Evolutionary conservation across 1,140 invertebrate species (phyloP), one percentile per base, ranked within the genome.

Genomic region (Tenebrio molitor): DNA sequence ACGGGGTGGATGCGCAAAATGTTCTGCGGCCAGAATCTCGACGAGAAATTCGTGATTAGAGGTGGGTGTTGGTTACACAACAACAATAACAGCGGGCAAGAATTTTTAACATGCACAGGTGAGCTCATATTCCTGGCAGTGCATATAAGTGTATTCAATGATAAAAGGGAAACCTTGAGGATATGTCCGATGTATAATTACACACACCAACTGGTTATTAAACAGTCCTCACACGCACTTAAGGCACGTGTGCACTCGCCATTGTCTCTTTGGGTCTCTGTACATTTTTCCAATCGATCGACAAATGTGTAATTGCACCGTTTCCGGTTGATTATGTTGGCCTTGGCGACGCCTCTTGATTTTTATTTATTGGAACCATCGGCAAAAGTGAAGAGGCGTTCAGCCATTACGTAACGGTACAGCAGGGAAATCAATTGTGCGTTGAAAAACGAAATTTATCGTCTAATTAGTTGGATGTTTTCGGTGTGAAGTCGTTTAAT

Each of bases 141-240:
- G 50, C 50, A 58, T 58, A 58, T 58, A 29, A 58, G 50, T 14
- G 50, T 25, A 21, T 14, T 58, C 50, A 58, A 58, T 58, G 50
- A 58, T 58, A 58, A 58, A 58, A 58, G 50, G 44, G 50, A 58
- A 58, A 58, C 50, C 50, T 58, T 58, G 50, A 58, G 50, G 50
- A 58, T 58, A 58, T 58, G 50, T 58, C 50, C 50, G 50, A 58
- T 58, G 50, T 58, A 58, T 58, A 58, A 58, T 58, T 58, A 58
- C 50, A 58, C 50, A 58, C 50, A 58, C 16, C 19, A 29, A 58
- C 50, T 58, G 50, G 50, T 58, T 58, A 58, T 58, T 58, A 58
- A 58, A 29, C n/a, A 58, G 50, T 58, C 50, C 23, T 58, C 50
- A 14, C 50, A 58, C 50, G 50, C 50, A 58, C 50, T 58, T 29